phyloP scores from a whole-genome alignment of 2,888 invertebrate species.

The Scrobipalpa atriplicella region DNA sequence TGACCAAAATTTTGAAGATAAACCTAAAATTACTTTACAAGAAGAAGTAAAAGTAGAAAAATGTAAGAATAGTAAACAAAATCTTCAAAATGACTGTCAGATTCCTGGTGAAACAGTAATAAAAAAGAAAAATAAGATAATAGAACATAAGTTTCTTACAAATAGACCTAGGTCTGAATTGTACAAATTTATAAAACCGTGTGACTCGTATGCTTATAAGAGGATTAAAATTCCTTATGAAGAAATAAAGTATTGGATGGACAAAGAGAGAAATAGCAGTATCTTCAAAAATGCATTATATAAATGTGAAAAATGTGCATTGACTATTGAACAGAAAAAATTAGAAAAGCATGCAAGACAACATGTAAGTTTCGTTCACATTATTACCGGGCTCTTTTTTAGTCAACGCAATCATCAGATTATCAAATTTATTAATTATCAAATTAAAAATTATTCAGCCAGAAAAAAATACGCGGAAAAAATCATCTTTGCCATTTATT shows the following conservation, averaged over 20 bases:
- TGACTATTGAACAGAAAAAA: not conserved
- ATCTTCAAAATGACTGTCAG: not conserved
- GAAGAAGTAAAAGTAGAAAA: not conserved
- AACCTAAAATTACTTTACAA: no score
- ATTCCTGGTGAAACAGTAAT: not conserved
- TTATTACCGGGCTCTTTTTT: not conserved
- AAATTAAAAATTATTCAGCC: not conserved
- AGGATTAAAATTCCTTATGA: not conserved
- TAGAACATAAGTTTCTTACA: not conserved
- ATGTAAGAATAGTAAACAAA: not conserved
- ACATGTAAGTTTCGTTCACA: not conserved
- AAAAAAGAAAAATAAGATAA: not conserved
- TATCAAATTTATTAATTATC: no score
- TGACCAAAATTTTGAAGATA: no score
- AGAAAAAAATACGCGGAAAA: no score
- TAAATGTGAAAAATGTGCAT: conserved; percentile 1
- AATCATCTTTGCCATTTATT: no score
- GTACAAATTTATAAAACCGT: not conserved
- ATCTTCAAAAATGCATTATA: not conserved
- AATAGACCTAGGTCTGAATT: conserved; percentile 6
- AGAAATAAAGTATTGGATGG: not conserved
- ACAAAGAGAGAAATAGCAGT: conserved; percentile 5
- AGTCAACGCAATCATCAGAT: not conserved
- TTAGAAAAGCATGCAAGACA: not conserved
- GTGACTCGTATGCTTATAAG: not conserved